Base-by-base conservation (phyloP, 1,140 invertebrate species). In the Procambarus clarkii region DNA sequence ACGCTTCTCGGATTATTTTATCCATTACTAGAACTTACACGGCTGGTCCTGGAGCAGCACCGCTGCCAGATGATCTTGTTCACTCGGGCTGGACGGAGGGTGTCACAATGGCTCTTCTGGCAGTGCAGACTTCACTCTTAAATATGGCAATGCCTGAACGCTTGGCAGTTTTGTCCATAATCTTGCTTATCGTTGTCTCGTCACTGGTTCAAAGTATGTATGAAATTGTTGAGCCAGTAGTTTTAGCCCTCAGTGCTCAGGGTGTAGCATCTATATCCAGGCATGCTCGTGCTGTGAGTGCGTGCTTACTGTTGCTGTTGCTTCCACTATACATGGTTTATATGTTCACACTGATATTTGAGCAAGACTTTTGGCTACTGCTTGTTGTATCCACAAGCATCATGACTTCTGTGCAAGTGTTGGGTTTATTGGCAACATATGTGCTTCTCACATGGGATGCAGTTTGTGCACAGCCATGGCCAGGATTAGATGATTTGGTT, bases 151-250 rank as follows among this genome's bases (percentile, higher is more conserved):
- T 95, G 91, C 94, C 95, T n/a, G 94, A 95, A 46, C 94, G 96
- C 54, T 94, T 95, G 83, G 95, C 95, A 78, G 94, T 95, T 0
- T 94, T 96, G 93, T 95, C 95, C 69, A 95, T 96, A 24, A 94
- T 96, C 9, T 93, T 96, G 9, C 96, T 96, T 84, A 95, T 96
- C 85, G 95, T 95, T 71, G 91, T 95, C 9, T 95, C 95, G 2
- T 96, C 96, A 5, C 94, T 96, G 18, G 94, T 96, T 34, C 95
- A 96, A 93, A 96, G 95, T 21, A 95, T 96, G 94, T 95, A 95
- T 92, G 96, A 96, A 93, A 94, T 96, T 48, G 94, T 95, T 4
- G 96, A 96, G 93, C 95, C 96, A 8, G 94, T 95, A 50, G 93
- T 96, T 60, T 93, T 96, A 45, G 93, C 95, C 21, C 93, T 96